Evolutionary conservation across 92 coral and sea anemone genomes (phyloP).

Genomic region (Hydrozoanthus gracilis): DNA sequence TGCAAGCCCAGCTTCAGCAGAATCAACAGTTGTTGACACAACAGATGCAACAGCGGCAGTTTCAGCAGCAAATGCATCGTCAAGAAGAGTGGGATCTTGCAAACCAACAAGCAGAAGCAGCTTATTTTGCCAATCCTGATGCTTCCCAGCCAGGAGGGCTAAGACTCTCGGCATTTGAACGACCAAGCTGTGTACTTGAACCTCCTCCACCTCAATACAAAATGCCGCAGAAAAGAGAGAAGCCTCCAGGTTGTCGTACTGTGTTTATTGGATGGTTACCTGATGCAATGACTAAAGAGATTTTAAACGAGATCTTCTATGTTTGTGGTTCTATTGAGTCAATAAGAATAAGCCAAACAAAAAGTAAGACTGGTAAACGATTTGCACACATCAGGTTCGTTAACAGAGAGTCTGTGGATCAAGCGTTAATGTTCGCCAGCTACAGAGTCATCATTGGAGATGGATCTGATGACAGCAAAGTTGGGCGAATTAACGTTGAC

Average conservation of each 20-base stretch:
- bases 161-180: constrained; percentile 50
- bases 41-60: constrained; percentile 39
- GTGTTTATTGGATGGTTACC: constrained; percentile 76
- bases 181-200: constrained; percentile 68
- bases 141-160: constrained; percentile 24
- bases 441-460: constrained; percentile 64
- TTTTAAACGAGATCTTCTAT: constrained; percentile 69
- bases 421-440: constrained; percentile 77
- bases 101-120: not conserved
- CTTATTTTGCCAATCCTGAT: constrained; percentile 29
- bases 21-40: constrained; percentile 38
- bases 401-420: constrained; percentile 66
- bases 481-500: constrained; percentile 72
- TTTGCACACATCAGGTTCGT: constrained; percentile 68
- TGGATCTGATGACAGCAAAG: constrained; percentile 57
- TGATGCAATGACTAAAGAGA: constrained; percentile 64
- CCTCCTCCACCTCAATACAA: constrained; percentile 70
- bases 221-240: constrained; percentile 56
- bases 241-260: constrained; percentile 76
- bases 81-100: constrained; percentile 39
- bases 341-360: constrained; percentile 56
- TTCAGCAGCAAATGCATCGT: constrained; percentile 34
- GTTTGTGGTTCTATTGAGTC: constrained; percentile 74
- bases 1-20: constrained; percentile 45
- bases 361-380: constrained; percentile 46